These are phyloP conservation scores for Hyperoodon ampullatus DNA, from an alignment of 2,113 vertebrate species.

Conservation along the genomic window DNA sequence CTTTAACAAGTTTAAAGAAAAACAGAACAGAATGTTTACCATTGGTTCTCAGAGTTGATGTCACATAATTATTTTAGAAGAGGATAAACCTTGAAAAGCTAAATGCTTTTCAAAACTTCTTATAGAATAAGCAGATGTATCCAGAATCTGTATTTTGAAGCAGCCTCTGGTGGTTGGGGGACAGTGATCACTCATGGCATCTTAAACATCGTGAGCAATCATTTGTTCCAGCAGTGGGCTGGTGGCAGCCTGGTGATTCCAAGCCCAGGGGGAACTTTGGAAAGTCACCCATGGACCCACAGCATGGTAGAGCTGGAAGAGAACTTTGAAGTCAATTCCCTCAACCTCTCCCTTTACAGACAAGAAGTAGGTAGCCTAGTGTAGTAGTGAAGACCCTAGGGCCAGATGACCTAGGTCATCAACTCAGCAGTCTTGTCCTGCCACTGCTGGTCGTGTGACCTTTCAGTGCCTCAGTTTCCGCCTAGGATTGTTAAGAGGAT, in stretches of 20 bases:
- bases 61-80: constrained; percentile 25
- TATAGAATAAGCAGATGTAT: neutral
- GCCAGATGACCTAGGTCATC: neutral
- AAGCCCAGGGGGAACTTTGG: neutral
- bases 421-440: neutral
- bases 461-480: neutral
- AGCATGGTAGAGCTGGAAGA: neutral
- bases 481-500: neutral
- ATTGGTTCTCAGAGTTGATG: neutral
- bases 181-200: neutral
- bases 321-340: neutral
- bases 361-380: neutral
- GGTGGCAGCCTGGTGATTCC: neutral
- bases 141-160: neutral
- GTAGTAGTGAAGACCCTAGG: neutral
- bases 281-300: neutral
- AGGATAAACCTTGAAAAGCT: constrained; percentile 3
- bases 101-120: neutral
- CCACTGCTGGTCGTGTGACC: neutral
- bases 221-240: neutral
- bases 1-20: neutral
- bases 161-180: neutral
- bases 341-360: neutral
- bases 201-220: neutral
- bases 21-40: neutral